Evolutionary conservation across 2,888 invertebrate species (phyloP).

Genomic region (Blastobasis adustella): DNA sequence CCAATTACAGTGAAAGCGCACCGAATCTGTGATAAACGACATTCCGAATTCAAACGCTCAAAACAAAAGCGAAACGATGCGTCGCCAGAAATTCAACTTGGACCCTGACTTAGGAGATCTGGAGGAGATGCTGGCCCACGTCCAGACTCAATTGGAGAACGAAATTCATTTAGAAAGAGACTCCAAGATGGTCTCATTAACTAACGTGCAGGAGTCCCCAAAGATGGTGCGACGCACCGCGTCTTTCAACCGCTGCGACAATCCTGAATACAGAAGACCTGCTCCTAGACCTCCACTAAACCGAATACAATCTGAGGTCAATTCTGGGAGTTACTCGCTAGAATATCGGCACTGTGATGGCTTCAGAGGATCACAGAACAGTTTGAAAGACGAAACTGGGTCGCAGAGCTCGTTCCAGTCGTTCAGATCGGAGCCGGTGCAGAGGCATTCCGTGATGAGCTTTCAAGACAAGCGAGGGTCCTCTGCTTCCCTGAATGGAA

Average conservation of each 20-base stretch:
- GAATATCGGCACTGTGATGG: constrained; percentile 30
- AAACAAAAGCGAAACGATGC: constrained; percentile 29
- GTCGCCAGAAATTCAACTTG: constrained; percentile 50
- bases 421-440: constrained; percentile 53
- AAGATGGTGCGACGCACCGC: constrained; percentile 44
- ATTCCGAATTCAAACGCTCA: constrained; percentile 1
- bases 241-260: constrained; percentile 42
- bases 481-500: constrained; percentile 41
- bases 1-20: constrained; percentile 5
- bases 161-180: constrained; percentile 62
- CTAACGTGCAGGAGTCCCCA: constrained; percentile 56
- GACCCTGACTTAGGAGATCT: constrained; percentile 64
- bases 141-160: constrained; percentile 61
- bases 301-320: constrained; percentile 29
- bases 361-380: constrained; percentile 44
- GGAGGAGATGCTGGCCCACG: constrained; percentile 67
- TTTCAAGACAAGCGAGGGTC: constrained; percentile 50
- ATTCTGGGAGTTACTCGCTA: constrained; percentile 26
- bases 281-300: constrained; percentile 35
- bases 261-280: constrained; percentile 37
- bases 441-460: constrained; percentile 48
- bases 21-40: constrained; percentile 11
- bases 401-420: constrained; percentile 54
- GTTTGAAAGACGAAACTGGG: constrained; percentile 47
- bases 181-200: constrained; percentile 47